Conservation (phyloP, 2,113 vertebrate genomes). For the Oceanites oceanicus region DNA sequence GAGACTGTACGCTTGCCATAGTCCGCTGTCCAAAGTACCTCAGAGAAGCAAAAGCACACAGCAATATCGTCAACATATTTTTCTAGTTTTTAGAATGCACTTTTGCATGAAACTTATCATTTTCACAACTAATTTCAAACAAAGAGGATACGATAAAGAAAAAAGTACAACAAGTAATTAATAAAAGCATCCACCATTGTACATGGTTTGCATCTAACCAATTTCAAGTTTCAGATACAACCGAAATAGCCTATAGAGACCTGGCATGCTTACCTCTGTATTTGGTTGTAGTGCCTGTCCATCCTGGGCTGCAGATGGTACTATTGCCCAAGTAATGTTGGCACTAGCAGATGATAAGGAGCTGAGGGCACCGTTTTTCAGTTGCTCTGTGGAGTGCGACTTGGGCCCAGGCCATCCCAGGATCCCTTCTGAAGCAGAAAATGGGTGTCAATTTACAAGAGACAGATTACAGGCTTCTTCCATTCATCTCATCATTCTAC, state of each 20-base stretch:
- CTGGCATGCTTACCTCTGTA: conserved; percentile 79
- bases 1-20: background rate
- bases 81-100: background rate
- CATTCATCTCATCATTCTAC: background rate
- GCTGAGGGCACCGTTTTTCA: conserved; percentile 86
- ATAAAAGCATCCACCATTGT: background rate
- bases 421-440: conserved; percentile 83
- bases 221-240: background rate
- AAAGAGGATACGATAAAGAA: background rate
- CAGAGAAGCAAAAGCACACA: background rate
- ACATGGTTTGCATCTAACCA: background rate
- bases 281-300: conserved; percentile 69
- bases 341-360: conserved; percentile 80
- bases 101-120: background rate
- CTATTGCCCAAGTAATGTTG: conserved; percentile 77
- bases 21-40: background rate
- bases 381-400: conserved; percentile 84
- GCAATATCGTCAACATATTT: background rate
- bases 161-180: background rate
- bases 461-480: background rate
- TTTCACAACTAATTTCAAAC: background rate
- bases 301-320: conserved; percentile 79
- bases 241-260: background rate
- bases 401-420: conserved; percentile 90
- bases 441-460: conserved; percentile 24